These are phyloP conservation scores for Euplexia lucipara DNA, from an alignment of 2,888 invertebrate species.

Conservation along the genomic window DNA sequence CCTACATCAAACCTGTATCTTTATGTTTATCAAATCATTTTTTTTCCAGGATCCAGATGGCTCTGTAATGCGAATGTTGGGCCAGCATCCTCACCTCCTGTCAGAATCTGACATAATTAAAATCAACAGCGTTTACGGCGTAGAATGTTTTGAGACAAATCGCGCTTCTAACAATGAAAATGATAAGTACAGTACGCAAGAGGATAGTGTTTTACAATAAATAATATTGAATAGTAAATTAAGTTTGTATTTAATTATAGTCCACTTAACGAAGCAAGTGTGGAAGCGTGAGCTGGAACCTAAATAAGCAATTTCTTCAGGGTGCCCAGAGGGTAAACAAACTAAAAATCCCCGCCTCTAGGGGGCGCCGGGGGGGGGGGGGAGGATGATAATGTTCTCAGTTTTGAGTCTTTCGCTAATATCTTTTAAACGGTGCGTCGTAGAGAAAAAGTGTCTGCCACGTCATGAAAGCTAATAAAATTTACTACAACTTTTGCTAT, in stretches of 20 bases:
- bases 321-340: too few relatives aligned
- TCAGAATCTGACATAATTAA: conserved; percentile 81
- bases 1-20: too few relatives aligned
- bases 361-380: too few relatives aligned
- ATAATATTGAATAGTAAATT: conserved; percentile 1
- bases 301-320: too few relatives aligned
- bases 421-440: too few relatives aligned
- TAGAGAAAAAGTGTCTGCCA: too few relatives aligned
- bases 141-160: conserved; percentile 70
- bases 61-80: conserved; percentile 77
- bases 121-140: conserved; percentile 84
- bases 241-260: too few relatives aligned
- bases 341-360: neutral
- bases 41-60: conserved; percentile 82
- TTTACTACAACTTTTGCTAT: too few relatives aligned
- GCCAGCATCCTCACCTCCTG: conserved; percentile 77
- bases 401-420: too few relatives aligned
- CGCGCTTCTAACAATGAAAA: neutral
- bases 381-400: too few relatives aligned
- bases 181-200: fast-evolving
- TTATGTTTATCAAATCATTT: neutral
- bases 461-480: too few relatives aligned
- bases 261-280: neutral
- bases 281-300: too few relatives aligned
- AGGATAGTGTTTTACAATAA: conserved; percentile 1